phyloP scores from a whole-genome alignment of 1,140 invertebrate species.

The Eulimnadia texana region DNA sequence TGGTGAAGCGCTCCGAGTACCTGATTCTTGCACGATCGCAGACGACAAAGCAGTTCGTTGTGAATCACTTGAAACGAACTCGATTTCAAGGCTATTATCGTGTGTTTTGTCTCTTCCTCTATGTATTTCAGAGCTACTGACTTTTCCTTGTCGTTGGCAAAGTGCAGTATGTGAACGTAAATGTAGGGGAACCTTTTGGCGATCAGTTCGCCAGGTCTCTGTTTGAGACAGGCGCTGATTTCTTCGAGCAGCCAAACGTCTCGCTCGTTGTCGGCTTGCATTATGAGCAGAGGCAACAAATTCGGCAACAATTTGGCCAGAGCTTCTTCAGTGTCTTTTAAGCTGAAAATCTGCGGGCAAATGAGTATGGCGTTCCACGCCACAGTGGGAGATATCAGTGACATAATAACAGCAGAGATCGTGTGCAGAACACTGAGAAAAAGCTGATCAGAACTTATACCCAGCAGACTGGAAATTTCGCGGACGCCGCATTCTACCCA shows the following conservation, averaged over 20 bases:
- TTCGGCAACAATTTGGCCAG: background rate
- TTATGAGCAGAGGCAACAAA: background rate
- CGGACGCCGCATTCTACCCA: background rate
- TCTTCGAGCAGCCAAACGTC: background rate
- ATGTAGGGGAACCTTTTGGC: background rate
- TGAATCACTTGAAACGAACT: background rate
- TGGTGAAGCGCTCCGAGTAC: background rate
- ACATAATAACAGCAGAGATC: background rate
- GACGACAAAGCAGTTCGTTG: slow-evolving; percentile 2
- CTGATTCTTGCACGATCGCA: background rate
- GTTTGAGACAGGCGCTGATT: background rate
- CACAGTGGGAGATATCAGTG: background rate
- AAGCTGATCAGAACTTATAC: background rate
- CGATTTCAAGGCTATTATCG: background rate
- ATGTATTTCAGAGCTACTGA: background rate
- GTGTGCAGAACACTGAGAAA: background rate
- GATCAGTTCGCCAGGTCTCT: background rate
- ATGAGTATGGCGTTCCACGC: background rate
- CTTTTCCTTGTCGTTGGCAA: background rate
- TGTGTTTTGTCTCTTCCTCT: background rate
- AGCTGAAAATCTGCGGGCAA: background rate
- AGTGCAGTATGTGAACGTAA: background rate
- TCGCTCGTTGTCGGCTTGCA: background rate
- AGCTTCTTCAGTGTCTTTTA: background rate
- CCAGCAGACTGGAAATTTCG: background rate